A percentile compares a stretch with the other conserved stretches of the same genome.
Evolutionary conservation across 2,888 invertebrate genomes (phyloP).

Genomic region (Platerodrilus igneus): DNA sequence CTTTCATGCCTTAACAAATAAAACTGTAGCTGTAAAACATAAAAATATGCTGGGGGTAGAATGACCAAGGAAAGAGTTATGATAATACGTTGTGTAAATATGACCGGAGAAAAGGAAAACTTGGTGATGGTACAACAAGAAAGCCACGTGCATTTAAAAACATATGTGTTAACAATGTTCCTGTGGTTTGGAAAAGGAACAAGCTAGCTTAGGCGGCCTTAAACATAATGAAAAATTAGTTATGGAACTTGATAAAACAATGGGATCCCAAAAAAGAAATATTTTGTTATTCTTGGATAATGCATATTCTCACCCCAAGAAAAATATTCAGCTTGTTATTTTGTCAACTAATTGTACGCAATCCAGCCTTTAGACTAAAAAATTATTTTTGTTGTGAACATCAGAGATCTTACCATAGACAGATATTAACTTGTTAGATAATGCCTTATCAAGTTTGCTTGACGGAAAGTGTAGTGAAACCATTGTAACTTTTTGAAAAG

Average conservation of each 20-base stretch:
- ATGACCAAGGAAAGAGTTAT: slow-evolving; percentile 28
- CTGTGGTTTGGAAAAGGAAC: slow-evolving; percentile 28
- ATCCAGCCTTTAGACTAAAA: slow-evolving; percentile 19
- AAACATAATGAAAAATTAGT: slow-evolving; percentile 20
- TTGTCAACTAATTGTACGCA: slow-evolving; percentile 18
- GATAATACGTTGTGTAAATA: slow-evolving; percentile 26
- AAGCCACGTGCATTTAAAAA: slow-evolving; percentile 16
- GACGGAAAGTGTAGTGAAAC: neutral
- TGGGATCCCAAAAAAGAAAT: slow-evolving; percentile 19
- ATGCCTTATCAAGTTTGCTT: slow-evolving; percentile 1
- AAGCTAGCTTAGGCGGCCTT: slow-evolving; percentile 24
- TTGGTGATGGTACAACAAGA: slow-evolving; percentile 23
- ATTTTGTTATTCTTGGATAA: slow-evolving; percentile 21
- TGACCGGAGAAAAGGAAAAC: slow-evolving; percentile 26
- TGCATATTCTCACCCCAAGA: slow-evolving; percentile 14
- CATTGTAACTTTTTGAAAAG: slow-evolving; percentile 5
- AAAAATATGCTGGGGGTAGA: slow-evolving; percentile 31
- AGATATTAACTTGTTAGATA: slow-evolving; percentile 1
- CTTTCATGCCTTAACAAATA: slow-evolving; percentile 26
- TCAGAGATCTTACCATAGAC: slow-evolving; percentile 1
- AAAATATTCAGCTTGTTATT: slow-evolving; percentile 16
- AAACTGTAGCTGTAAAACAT: slow-evolving; percentile 27
- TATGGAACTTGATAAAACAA: slow-evolving; percentile 15
- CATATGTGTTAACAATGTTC: slow-evolving; percentile 24
- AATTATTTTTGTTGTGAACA: slow-evolving; percentile 6